Percentiles rank a stretch among this genome's conserved stretches.
Conservation (phyloP, 2,888 invertebrate genomes). For the Leptopilina myrica region DNA sequence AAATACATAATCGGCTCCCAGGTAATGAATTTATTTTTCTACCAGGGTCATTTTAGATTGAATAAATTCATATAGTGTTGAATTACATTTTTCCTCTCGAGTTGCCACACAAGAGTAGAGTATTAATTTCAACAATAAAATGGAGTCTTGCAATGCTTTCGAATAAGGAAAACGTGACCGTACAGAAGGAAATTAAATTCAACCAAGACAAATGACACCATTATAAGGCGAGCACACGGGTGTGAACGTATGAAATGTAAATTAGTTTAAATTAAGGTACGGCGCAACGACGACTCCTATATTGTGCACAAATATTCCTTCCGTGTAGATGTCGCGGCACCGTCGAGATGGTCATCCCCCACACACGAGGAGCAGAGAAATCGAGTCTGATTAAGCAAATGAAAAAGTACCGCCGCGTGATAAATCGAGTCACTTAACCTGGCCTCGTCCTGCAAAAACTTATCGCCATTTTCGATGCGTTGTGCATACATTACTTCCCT, state of each 20-base stretch:
- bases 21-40: too few relatives aligned
- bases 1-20: too few relatives aligned
- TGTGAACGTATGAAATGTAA: constrained; percentile 68
- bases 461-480: constrained; percentile 31
- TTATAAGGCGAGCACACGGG: constrained; percentile 57
- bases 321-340: background rate
- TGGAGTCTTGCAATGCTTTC: background rate
- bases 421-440: constrained; percentile 34
- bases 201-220: constrained; percentile 67
- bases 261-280: constrained; percentile 68
- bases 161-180: constrained; percentile 53
- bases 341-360: constrained; percentile 28
- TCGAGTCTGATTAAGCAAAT: constrained; percentile 42
- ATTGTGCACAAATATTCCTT: constrained; percentile 58
- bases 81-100: too few relatives aligned
- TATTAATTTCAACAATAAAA: background rate
- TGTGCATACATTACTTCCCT: constrained; percentile 23
- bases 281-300: constrained; percentile 40
- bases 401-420: constrained; percentile 36
- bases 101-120: too few relatives aligned
- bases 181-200: constrained; percentile 69
- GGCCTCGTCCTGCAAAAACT: constrained; percentile 9
- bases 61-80: too few relatives aligned
- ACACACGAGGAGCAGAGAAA: background rate
- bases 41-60: too few relatives aligned